Evolutionary conservation across 2,888 invertebrate species (phyloP).

Genomic region (Globia sparganii): DNA sequence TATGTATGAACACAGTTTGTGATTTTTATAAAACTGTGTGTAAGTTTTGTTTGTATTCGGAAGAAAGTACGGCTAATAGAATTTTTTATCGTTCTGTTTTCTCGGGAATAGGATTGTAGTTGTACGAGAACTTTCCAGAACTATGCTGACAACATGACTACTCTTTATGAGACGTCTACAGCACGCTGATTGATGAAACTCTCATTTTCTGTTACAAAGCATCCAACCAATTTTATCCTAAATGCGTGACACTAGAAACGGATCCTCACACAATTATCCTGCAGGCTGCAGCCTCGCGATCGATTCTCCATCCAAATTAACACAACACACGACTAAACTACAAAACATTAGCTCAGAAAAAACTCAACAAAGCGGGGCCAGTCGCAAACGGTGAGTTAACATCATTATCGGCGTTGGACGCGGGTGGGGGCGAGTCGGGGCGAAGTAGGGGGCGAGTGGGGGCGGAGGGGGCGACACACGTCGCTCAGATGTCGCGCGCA

Average conservation of each 20-base stretch:
- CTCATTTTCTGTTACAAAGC: not conserved
- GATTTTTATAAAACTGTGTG: conserved; percentile 65
- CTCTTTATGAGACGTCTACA: not conserved
- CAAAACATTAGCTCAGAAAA: conserved; percentile 80
- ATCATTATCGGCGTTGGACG: conserved; percentile 87
- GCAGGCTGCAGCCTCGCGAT: conserved; percentile 24
- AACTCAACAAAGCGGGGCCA: conserved; percentile 86
- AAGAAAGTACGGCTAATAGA: conserved; percentile 57
- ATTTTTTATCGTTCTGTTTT: conserved; percentile 64
- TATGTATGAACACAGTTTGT: conserved; percentile 63
- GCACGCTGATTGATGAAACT: not conserved
- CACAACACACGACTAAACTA: conserved; percentile 67
- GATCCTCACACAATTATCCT: conserved; percentile 8
- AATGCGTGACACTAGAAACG: too few relatives aligned
- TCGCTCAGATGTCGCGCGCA: conserved; percentile 89
- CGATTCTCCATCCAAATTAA: conserved; percentile 56
- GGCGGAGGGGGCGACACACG: conserved; percentile 84
- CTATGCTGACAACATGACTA: conserved; percentile 5
- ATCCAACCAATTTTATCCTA: not conserved
- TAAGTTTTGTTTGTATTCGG: conserved; percentile 64
- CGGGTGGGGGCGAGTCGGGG: conserved; percentile 63
- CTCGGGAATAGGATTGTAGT: conserved; percentile 34
- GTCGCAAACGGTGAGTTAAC: conserved; percentile 88
- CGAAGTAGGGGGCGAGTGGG: conserved; percentile 51
- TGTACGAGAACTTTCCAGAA: conserved; percentile 25